Base-by-base conservation (phyloP, 2,888 invertebrate genomes). In the Cryptocheilus praepositus region DNA sequence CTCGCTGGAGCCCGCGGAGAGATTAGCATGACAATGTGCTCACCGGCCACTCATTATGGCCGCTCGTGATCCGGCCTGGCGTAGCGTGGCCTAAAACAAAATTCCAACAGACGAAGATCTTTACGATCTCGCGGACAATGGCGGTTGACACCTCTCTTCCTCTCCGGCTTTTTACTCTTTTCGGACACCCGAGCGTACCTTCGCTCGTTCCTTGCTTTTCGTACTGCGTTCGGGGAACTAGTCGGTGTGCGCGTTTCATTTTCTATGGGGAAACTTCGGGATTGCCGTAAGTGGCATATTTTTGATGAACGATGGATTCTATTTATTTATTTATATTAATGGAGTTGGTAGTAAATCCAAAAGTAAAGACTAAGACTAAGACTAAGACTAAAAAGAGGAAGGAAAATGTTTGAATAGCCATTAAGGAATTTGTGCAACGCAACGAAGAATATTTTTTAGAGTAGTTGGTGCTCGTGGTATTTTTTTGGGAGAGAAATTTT, bases 1-100 rank as follows among this genome's bases (percentile, higher is more conserved):
- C 72, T 55, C 74, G 77, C 77, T 78, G 77, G 76, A 73, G 74
- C 77, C 80, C 71, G 74, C 57, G 68, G 68, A 68, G 71, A 81
- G 81, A 87, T 86, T 86, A 85, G 85, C 86, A 86, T 86, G 85
- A 86, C 86, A 86, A 86, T 86, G 81, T 83, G 80, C 82, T 80
- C 81, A 83, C 85, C 81, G 83, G 83, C 83, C 86, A 83, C 85
- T 86, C 85, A 85, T 86, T 86, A 86, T 85, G 83, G 80, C 76
- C 73, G 80, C 74, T 77, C 80, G 74, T 80, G 79, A 70, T 71
- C 67, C 63, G 64, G 21, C 69, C 49, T 71, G 61, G 61, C 74
- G 73, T 57, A 70, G 62, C 73, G 63, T 64, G 46, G 67, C 73
- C 74, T 79, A 77, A 81, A 80, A 81, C 82, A 81, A 82, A 77